phyloP scores from a whole-genome alignment of 2,113 vertebrate species.

The Coptodon bakossiorum region DNA sequence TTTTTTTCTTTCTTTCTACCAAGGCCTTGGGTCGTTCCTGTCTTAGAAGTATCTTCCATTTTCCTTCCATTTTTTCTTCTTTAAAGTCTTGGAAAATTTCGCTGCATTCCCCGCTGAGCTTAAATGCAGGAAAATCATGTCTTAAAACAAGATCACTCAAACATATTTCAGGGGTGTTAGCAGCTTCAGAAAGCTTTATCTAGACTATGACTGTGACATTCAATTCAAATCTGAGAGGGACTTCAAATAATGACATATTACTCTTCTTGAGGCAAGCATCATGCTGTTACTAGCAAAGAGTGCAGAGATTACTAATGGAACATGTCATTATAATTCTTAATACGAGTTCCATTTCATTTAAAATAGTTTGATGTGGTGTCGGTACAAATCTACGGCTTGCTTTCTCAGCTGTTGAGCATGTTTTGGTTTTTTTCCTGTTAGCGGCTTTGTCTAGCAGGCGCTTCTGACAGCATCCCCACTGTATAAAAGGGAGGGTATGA shows the following conservation, averaged over 20 bases:
- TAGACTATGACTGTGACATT: slow-evolving; percentile 39
- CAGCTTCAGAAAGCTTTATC: slow-evolving; percentile 38
- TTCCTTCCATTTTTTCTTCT: neutral
- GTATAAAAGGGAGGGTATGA: slow-evolving; percentile 31
- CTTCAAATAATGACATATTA: slow-evolving; percentile 43
- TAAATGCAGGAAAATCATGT: slow-evolving; percentile 1
- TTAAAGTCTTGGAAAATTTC: slow-evolving; percentile 17
- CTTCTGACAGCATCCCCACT: slow-evolving; percentile 43
- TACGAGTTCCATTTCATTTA: slow-evolving; percentile 8
- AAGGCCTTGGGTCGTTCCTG: neutral
- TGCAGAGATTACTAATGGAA: slow-evolving; percentile 12
- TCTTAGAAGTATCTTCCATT: neutral
- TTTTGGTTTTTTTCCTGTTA: neutral
- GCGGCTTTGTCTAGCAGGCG: slow-evolving; percentile 1
- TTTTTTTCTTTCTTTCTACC: slow-evolving; percentile 3
- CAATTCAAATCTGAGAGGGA: slow-evolving; percentile 27
- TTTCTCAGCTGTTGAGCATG: neutral
- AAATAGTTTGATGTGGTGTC: slow-evolving; percentile 14
- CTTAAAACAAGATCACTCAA: slow-evolving; percentile 35
- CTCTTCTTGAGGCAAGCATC: slow-evolving; percentile 23
- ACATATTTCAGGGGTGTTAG: slow-evolving; percentile 36
- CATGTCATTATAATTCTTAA: slow-evolving; percentile 22
- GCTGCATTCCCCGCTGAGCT: neutral
- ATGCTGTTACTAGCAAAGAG: slow-evolving; percentile 18
- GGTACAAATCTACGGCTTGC: neutral